These are phyloP conservation scores for Todus mexicanus DNA, from an alignment of 2,797 vertebrate species.

Conservation along the genomic window DNA sequence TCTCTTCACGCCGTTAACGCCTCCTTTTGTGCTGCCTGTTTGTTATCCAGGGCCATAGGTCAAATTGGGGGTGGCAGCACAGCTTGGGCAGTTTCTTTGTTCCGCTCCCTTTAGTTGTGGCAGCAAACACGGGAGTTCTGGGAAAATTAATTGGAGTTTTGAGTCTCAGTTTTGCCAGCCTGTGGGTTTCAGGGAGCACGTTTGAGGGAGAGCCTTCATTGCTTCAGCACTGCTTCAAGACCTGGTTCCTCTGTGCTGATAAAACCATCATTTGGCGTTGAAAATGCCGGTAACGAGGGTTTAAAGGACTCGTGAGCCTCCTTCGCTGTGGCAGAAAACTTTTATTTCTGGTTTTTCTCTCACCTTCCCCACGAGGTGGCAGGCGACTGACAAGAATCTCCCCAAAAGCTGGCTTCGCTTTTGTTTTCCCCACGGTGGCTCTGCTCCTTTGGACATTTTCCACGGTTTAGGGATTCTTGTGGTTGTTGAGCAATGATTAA, in stretches of 20 bases:
- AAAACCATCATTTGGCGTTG: not conserved
- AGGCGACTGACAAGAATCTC: not conserved
- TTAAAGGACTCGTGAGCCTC: not conserved
- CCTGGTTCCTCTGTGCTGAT: not conserved
- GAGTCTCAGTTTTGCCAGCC: not conserved
- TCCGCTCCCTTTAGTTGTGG: not conserved
- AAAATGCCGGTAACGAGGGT: not conserved
- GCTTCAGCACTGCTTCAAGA: not conserved
- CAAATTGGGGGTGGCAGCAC: not conserved
- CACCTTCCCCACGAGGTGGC: constrained; percentile 35
- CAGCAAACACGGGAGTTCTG: not conserved
- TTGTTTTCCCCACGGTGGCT: not conserved
- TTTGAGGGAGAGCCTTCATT: not conserved
- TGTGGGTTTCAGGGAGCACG: not conserved
- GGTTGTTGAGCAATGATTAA: not conserved
- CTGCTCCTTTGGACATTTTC: not conserved
- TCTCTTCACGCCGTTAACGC: not conserved
- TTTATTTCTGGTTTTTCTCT: not conserved
- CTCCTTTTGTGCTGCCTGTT: not conserved
- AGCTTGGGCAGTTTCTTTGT: not conserved
- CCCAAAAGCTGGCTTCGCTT: not conserved
- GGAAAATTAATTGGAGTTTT: not conserved
- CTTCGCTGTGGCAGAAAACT: accelerated
- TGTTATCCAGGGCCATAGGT: not conserved
- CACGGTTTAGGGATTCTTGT: not conserved